Conservation (phyloP, 2,797 vertebrate genomes). For the Danio choprae region DNA sequence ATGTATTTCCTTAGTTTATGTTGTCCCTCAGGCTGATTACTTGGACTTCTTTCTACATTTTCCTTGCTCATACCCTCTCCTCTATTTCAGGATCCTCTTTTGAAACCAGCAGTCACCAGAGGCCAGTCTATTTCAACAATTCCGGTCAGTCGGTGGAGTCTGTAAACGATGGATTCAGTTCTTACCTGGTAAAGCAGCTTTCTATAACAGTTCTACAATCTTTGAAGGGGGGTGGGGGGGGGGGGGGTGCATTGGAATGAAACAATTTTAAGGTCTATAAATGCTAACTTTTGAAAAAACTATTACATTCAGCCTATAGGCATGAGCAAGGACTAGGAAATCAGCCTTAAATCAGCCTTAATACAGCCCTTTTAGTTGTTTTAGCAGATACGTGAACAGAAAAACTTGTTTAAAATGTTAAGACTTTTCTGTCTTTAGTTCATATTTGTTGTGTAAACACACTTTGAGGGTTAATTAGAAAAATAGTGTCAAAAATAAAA, state of each 20-base stretch:
- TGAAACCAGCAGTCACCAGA: slow-evolving; percentile 90
- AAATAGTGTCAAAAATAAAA: neutral
- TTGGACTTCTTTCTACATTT: neutral
- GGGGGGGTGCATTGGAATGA: too few relatives aligned
- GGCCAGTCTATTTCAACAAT: slow-evolving; percentile 80
- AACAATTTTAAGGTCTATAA: neutral
- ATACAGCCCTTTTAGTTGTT: too few relatives aligned
- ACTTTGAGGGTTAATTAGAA: neutral
- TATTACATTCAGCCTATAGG: too few relatives aligned
- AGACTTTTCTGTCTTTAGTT: too few relatives aligned
- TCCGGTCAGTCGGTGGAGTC: slow-evolving; percentile 88
- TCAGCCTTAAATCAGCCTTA: too few relatives aligned
- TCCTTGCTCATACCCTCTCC: neutral
- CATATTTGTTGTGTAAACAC: too few relatives aligned
- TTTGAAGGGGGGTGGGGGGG: too few relatives aligned
- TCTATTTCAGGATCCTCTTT: slow-evolving; percentile 89
- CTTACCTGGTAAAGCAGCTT: slow-evolving; percentile 87
- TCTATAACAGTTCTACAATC: neutral
- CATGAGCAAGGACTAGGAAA: too few relatives aligned
- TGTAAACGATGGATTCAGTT: slow-evolving; percentile 86
- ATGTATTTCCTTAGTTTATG: too few relatives aligned
- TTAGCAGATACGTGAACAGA: too few relatives aligned
- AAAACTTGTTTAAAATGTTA: too few relatives aligned
- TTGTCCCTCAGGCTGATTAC: neutral
- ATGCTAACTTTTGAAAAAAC: too few relatives aligned